Base-by-base conservation (phyloP, 2,888 invertebrate genomes). In the Napeogenes inachia region DNA sequence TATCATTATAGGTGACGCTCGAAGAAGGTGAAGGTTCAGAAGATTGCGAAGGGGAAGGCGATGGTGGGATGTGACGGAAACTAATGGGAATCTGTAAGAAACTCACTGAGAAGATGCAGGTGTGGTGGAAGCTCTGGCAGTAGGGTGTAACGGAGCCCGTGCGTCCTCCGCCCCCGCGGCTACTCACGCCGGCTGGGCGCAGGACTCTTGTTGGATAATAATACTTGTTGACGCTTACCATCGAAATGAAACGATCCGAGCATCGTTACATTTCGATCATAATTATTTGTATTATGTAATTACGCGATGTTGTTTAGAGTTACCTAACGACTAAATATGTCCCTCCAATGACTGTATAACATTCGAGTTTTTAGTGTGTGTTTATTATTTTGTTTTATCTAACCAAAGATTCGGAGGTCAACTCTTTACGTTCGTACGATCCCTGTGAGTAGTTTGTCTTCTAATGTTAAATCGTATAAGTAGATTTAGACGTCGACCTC, bases 41-140 rank as follows among this genome's bases (percentile, higher is more conserved):
- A 76, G 92, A 92, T 65, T 91, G 91, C 79, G 90, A 91, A 68
- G 91, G 86, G 13, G 90, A 90, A 66, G 91, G 87, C 59, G 92
- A 89, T 71, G 89, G 90, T 92, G 96, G 96, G 87, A 96, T 96
- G 95, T 96, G 96, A 96, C 96, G 96, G 95, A 96, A 95, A 94
- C 94, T 96, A 92, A 93, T 95, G 89, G 95, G 95, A 92, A 94
- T 96, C 91, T 96, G 95, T 92, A 95, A 94, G 92, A 96, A 96
- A 93, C 93, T 96, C 92, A 94, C 95, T 91, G 96, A 96, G 91
- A 96, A 95, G 91, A 94, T 95, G 92, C 95, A 95, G 92, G 95
- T 94, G 90, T 95, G 95, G 95, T 95, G 96, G 95, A 94, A 94
- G 89, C 93, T 95, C 91, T 94, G 95, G 92, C 94, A 95, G 83